Conservation (phyloP, 2,113 vertebrate genomes). For the Hemibagrus wyckioides region DNA sequence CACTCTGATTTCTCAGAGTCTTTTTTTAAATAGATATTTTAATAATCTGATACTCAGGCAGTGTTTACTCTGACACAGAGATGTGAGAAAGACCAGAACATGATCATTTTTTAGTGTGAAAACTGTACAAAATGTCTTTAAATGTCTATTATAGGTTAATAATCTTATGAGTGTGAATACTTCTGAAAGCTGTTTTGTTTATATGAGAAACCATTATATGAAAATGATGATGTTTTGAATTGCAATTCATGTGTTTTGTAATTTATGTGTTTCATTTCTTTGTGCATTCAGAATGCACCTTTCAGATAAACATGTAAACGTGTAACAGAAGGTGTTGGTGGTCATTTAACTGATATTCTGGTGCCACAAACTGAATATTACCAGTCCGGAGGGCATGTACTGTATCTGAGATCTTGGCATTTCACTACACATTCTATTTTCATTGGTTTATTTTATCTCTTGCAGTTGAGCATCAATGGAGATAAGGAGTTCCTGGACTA, state of each 20-base stretch:
- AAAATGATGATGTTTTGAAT: not conserved
- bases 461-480: constrained; percentile 86
- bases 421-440: not conserved
- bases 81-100: not conserved
- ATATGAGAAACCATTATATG: not conserved
- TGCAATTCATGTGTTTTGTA: not conserved
- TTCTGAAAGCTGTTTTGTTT: not conserved
- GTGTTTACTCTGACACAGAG: not conserved
- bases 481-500: constrained; percentile 88
- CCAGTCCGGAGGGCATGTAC: not conserved
- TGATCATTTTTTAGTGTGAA: not conserved
- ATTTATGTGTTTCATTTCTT: not conserved
- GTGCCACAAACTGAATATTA: not conserved
- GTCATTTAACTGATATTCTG: not conserved
- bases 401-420: not conserved
- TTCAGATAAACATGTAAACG: not conserved
- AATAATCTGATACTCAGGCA: not conserved
- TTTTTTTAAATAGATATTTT: not conserved
- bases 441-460: constrained; percentile 5
- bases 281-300: not conserved
- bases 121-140: not conserved
- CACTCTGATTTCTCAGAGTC: not conserved
- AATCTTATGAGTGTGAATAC: not conserved
- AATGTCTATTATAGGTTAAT: not conserved
- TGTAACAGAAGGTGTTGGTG: not conserved